phyloP scores from a whole-genome alignment of 2,888 invertebrate species.

The Monoplex corrugatus region DNA sequence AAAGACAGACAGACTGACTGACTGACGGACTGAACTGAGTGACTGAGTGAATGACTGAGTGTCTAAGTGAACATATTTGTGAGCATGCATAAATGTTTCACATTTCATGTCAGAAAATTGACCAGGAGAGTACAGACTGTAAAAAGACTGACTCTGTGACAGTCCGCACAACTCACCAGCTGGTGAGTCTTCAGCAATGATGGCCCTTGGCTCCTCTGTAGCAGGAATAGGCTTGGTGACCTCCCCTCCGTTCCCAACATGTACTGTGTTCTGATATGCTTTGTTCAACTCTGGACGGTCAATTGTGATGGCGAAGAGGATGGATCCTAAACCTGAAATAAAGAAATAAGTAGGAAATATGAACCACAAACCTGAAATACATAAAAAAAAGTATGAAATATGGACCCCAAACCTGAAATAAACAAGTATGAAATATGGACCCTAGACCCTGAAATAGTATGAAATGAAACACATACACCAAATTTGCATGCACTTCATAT shows the following conservation, averaged over 20 bases:
- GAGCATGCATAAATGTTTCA: neutral
- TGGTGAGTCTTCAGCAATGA: constrained; percentile 70
- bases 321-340: constrained; percentile 87
- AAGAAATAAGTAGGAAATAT: constrained; percentile 91
- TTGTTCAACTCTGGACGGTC: constrained; percentile 88
- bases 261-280: constrained; percentile 50
- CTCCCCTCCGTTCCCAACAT: constrained; percentile 83
- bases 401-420: constrained; percentile 87
- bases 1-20: no score
- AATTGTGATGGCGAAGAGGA: constrained; percentile 95
- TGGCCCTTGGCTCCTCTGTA: constrained; percentile 73
- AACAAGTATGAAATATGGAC: neutral
- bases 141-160: neutral
- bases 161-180: neutral
- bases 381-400: constrained; percentile 88
- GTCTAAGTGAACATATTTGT: neutral
- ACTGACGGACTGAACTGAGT: no score
- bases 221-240: constrained; percentile 87
- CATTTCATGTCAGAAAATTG: neutral
- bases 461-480: neutral
- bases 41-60: neutral
- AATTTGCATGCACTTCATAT: neutral
- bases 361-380: neutral
- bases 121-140: neutral
- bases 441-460: neutral